Conservation (phyloP, 2,888 invertebrate genomes). For the Amphipyra berbera region DNA sequence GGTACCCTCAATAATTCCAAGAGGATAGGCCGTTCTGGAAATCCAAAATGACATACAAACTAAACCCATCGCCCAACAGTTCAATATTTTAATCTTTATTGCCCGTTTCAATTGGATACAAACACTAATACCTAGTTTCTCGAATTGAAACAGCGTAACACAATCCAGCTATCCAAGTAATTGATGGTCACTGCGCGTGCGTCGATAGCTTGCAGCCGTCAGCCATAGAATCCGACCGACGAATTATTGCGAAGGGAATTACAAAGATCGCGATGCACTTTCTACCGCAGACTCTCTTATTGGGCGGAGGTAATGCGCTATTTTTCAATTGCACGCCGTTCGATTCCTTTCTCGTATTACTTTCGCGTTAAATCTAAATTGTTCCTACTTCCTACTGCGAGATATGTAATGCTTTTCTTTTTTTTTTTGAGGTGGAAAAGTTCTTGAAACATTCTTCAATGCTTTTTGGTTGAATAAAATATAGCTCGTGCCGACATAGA, state of each 20-base stretch:
- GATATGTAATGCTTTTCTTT: slow-evolving; percentile 1
- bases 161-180: slow-evolving; percentile 33
- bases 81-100: slow-evolving; percentile 51
- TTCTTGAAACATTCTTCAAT: too few species aligned
- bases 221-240: slow-evolving; percentile 64
- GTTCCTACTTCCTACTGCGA: slow-evolving; percentile 19
- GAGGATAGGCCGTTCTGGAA: slow-evolving; percentile 15
- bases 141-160: slow-evolving; percentile 50
- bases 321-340: slow-evolving; percentile 73
- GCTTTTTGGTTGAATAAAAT: too few species aligned
- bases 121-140: slow-evolving; percentile 51
- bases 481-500: too few species aligned
- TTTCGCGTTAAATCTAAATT: slow-evolving; percentile 36
- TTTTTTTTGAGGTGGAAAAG: background rate
- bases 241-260: slow-evolving; percentile 75
- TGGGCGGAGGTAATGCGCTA: slow-evolving; percentile 72
- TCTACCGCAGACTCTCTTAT: slow-evolving; percentile 67
- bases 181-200: slow-evolving; percentile 58
- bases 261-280: slow-evolving; percentile 75
- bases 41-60: background rate
- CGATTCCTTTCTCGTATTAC: slow-evolving; percentile 65
- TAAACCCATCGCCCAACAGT: slow-evolving; percentile 1
- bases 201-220: slow-evolving; percentile 60
- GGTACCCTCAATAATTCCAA: too few species aligned
- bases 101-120: slow-evolving; percentile 46